phyloP scores from a whole-genome alignment of 1,140 invertebrate species.

The Ceratina calcarata region DNA sequence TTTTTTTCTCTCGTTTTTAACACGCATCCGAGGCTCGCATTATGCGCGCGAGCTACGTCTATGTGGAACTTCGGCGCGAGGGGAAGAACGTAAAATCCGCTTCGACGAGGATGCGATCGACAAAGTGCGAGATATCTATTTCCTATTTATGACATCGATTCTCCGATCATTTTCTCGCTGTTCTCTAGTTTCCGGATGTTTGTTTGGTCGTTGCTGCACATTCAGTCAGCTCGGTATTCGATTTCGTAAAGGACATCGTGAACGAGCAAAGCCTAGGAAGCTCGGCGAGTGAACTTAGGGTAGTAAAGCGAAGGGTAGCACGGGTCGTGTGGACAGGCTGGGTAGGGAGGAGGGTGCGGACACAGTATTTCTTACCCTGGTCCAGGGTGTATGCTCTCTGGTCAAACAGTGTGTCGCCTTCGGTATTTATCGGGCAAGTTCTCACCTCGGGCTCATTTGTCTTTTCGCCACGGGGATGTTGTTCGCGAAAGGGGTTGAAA shows the following conservation, averaged over 20 bases:
- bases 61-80: slow-evolving; percentile 5
- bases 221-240: too few relatives aligned
- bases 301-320: slow-evolving; percentile 25
- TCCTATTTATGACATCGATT: too few relatives aligned
- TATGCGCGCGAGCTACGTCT: slow-evolving; percentile 41
- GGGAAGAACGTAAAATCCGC: background rate
- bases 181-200: too few relatives aligned
- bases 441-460: slow-evolving; percentile 81
- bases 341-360: slow-evolving; percentile 40
- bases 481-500: slow-evolving; percentile 56
- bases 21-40: slow-evolving; percentile 23
- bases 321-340: slow-evolving; percentile 39
- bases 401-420: slow-evolving; percentile 81
- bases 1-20: slow-evolving; percentile 10
- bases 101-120: too few relatives aligned
- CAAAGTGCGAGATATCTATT: too few relatives aligned
- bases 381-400: slow-evolving; percentile 73
- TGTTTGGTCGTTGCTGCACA: too few relatives aligned
- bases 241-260: background rate
- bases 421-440: slow-evolving; percentile 81
- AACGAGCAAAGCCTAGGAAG: slow-evolving; percentile 2
- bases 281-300: slow-evolving; percentile 34
- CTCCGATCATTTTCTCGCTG: too few relatives aligned
- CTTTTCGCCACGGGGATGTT: slow-evolving; percentile 76
- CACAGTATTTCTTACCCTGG: slow-evolving; percentile 76